These are phyloP conservation scores for Dermolepida albohirtum DNA, from an alignment of 2,888 invertebrate genomes.

Conservation along the genomic window DNA sequence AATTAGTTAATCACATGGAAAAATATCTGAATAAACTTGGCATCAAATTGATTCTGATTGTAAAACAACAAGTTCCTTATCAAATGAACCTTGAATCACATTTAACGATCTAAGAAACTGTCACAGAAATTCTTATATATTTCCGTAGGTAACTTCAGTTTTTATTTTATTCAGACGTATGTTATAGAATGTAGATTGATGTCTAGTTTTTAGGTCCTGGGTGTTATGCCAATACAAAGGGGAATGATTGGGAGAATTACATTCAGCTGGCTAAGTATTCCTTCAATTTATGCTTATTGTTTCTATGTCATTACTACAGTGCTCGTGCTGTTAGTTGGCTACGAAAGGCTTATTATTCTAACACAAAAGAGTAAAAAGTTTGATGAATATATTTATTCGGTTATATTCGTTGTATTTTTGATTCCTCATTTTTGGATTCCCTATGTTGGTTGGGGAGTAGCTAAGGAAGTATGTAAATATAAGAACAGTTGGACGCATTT, in stretches of 20 bases:
- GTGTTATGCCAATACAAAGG: constrained; percentile 73
- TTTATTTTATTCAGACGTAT: no score
- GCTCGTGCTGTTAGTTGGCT: constrained; percentile 72
- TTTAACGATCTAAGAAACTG: no score
- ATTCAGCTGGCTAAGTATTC: constrained; percentile 73
- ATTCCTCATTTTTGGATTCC: constrained; percentile 79
- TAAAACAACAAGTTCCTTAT: no score
- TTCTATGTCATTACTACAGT: constrained; percentile 72
- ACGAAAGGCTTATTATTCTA: constrained; percentile 72
- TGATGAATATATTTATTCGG: constrained; percentile 78
- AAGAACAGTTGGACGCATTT: constrained; percentile 77
- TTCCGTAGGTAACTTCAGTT: no score
- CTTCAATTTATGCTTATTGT: constrained; percentile 74
- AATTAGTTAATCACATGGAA: no score
- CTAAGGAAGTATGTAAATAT: constrained; percentile 75
- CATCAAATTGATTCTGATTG: no score
- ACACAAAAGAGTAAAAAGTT: constrained; percentile 72
- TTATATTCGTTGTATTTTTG: constrained; percentile 74
- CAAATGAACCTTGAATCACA: no score
- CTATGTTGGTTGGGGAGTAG: constrained; percentile 78
- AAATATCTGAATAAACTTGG: no score
- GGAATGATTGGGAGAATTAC: constrained; percentile 67
- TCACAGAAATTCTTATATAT: no score
- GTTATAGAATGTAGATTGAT: no score
- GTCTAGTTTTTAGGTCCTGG: constrained; percentile 66